Conservation (phyloP, 2,888 invertebrate species). For the Beris chalybata region DNA sequence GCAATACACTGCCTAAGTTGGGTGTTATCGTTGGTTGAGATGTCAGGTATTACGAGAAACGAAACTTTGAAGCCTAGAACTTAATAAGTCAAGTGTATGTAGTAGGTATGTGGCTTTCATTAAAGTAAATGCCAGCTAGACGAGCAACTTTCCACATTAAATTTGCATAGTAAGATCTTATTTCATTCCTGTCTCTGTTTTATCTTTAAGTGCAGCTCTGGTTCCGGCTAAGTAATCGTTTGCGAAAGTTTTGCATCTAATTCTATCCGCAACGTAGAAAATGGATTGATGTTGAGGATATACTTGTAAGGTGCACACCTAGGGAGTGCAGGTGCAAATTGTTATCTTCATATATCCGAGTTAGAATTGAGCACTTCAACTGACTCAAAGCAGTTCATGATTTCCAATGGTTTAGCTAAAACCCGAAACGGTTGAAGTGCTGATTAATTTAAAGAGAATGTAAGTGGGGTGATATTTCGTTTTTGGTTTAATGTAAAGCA, state of each 20-base stretch:
- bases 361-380: too few relatives aligned
- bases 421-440: too few relatives aligned
- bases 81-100: slow-evolving; percentile 29
- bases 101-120: slow-evolving; percentile 15
- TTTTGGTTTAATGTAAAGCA: too few relatives aligned
- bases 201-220: slow-evolving; percentile 21
- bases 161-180: slow-evolving; percentile 26
- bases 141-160: slow-evolving; percentile 32
- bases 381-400: too few relatives aligned
- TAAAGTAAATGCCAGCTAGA: slow-evolving; percentile 23
- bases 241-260: slow-evolving; percentile 17
- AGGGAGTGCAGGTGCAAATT: too few relatives aligned
- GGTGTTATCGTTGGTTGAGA: neutral
- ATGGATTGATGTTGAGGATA: too few relatives aligned
- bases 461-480: too few relatives aligned
- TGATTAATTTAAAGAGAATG: too few relatives aligned
- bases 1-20: slow-evolving; percentile 11
- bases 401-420: too few relatives aligned
- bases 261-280: slow-evolving; percentile 3
- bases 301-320: too few relatives aligned
- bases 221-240: slow-evolving; percentile 21
- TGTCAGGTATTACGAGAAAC: slow-evolving; percentile 8
- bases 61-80: slow-evolving; percentile 25
- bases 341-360: too few relatives aligned
- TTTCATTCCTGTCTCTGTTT: slow-evolving; percentile 27